Evolutionary conservation across 2,888 invertebrate genomes (phyloP).

Genomic region (Philereme transversata): DNA sequence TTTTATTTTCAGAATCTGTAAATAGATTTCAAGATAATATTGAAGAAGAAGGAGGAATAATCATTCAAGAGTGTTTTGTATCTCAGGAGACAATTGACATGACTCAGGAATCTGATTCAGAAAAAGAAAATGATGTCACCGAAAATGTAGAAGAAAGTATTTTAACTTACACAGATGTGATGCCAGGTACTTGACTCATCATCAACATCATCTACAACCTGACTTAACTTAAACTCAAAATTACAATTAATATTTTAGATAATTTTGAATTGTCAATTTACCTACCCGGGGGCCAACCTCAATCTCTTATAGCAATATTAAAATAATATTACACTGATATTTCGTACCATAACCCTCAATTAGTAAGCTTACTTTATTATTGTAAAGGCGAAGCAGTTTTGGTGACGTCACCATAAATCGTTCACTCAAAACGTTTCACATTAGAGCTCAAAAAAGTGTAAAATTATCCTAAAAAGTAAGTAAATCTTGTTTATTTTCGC

Average conservation of each 20-base stretch:
- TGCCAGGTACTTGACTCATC: constrained; percentile 1
- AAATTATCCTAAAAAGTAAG: too few relatives aligned
- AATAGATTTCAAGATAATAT: not conserved
- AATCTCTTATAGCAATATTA: not conserved
- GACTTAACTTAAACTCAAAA: not conserved
- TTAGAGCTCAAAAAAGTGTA: too few relatives aligned
- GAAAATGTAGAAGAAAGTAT: not conserved
- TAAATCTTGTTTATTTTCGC: too few relatives aligned
- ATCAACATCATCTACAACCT: not conserved
- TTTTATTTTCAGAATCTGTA: constrained; percentile 5
- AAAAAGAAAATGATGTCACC: not conserved
- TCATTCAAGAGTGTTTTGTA: constrained; percentile 3
- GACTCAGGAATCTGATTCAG: not conserved
- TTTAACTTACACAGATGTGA: not conserved
- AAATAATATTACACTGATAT: too few relatives aligned
- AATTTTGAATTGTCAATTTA: too few relatives aligned
- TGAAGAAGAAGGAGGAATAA: constrained; percentile 3
- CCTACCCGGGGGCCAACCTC: too few relatives aligned
- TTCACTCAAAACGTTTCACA: too few relatives aligned
- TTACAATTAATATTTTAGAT: not conserved
- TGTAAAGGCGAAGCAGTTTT: too few relatives aligned
- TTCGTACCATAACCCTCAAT: too few relatives aligned
- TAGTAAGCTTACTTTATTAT: too few relatives aligned
- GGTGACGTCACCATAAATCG: too few relatives aligned
- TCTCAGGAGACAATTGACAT: not conserved